phyloP scores from a whole-genome alignment of 2,888 invertebrate genomes.

The Dryococelus australis region DNA sequence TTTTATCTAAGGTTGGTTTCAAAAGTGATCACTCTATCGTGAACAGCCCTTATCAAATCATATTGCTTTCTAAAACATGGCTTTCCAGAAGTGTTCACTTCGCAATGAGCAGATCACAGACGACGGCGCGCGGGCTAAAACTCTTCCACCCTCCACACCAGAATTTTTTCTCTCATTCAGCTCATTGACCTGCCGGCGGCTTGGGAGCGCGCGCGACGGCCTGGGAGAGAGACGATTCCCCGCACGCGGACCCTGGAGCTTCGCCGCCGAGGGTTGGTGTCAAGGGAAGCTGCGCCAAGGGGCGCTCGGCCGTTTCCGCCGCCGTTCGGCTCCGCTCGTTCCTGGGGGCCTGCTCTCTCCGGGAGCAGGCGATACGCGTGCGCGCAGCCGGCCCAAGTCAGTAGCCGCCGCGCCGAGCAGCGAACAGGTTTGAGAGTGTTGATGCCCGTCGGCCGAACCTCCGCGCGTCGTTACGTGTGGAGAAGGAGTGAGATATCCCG shows the following conservation, averaged over 20 bases:
- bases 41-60: no score
- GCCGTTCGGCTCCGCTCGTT: background rate
- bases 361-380: background rate
- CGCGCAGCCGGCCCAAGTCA: background rate
- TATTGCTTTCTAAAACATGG: no score
- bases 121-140: background rate
- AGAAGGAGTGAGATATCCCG: no score
- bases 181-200: background rate
- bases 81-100: no score
- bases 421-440: background rate
- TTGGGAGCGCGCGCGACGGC: background rate
- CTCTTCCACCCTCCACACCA: background rate
- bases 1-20: no score
- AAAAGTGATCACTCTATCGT: no score
- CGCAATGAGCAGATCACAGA: background rate
- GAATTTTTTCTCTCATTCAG: background rate
- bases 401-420: background rate
- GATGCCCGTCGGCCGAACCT: no score
- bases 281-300: background rate
- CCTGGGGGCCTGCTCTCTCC: no score
- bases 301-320: background rate
- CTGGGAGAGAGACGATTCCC: background rate
- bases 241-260: no score
- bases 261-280: background rate
- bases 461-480: no score